Base-by-base conservation (phyloP, 2,113 vertebrate genomes). In the Gymnocephalus cernua region DNA sequence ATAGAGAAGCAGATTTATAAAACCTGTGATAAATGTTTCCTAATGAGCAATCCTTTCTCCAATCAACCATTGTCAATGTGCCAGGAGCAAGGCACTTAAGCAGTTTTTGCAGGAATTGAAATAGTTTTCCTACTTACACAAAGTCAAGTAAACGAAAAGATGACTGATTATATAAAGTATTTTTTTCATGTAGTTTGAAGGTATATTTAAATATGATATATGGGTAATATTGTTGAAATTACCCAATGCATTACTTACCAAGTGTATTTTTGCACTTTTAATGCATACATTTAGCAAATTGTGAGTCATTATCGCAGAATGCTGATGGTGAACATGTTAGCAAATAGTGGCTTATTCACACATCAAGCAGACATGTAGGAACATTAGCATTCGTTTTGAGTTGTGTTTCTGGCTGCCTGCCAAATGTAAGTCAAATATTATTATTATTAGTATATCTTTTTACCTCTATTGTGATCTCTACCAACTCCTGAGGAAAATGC, bases 1-100 rank as follows among this genome's bases (percentile, higher is more conserved):
- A 25, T 23, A 18, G 6, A 72, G 58, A 47, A 21, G 18, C 27
- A 66, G 29, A 25, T 77, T 56, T 54, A 44, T 63, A 27, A 70
- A 74, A 80, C 38, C 44, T 59, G 11, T 66, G 62, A 58, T 63
- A 25, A 59, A 65, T 68, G 54, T 56, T 54, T 50, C 44, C 41
- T 61, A 12, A 59, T 25, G 21, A 62, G 25, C 45, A n/a, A n/a
- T 18, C 14, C 4, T 21, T 3, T 32, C 15, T 63, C 27, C 53
- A 5, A 74, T 64, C 41, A 66, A 5, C 47, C 21, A 6, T 25
- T 83, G 70, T 82, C 19, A 38, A 18, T 21, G 9, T 62, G 53
- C 74, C 56, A 67, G 25, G 27, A 23, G 29, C 23, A 27, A 69
- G 15, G n/a, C 62, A 47, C 18, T 73, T 54, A 21, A 35, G n/a